Evolutionary conservation across 1,140 invertebrate genomes (phyloP).

Genomic region (Halictus rubicundus): DNA sequence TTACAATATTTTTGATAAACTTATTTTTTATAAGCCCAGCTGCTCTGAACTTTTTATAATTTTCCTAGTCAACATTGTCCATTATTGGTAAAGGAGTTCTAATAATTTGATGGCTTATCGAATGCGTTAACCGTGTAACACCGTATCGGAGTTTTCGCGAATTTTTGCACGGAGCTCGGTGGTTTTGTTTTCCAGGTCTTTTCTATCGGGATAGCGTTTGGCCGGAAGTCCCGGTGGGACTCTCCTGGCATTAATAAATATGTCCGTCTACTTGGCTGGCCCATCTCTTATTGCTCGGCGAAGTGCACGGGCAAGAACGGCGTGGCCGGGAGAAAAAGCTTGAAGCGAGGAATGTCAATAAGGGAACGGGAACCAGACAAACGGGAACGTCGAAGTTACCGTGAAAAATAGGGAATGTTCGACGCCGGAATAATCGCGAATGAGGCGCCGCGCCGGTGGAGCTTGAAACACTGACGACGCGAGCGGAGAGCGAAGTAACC

Average conservation of each 20-base stretch:
- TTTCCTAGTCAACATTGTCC: no score
- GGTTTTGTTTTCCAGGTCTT: neutral
- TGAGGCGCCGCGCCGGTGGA: neutral
- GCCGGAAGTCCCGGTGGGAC: neutral
- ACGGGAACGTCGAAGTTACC: constrained; percentile 26
- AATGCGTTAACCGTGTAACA: neutral
- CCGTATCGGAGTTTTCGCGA: constrained; percentile 12
- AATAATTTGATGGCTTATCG: no score
- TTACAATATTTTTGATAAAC: no score
- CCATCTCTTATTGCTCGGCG: constrained; percentile 51
- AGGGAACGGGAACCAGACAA: constrained; percentile 27
- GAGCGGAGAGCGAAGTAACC: neutral
- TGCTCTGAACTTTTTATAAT: no score
- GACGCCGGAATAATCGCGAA: constrained; percentile 19
- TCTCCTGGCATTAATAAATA: constrained; percentile 52
- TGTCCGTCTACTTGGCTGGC: constrained; percentile 39
- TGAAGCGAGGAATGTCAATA: constrained; percentile 12
- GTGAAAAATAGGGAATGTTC: constrained; percentile 44
- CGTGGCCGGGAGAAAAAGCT: neutral
- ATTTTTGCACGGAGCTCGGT: neutral
- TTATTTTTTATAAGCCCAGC: no score
- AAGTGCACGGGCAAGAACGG: neutral
- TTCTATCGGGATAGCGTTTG: constrained; percentile 36
- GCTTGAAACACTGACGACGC: neutral
- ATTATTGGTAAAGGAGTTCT: no score